Evolutionary conservation across 2,888 invertebrate genomes (phyloP).

Genomic region (Trachelus tabidus): DNA sequence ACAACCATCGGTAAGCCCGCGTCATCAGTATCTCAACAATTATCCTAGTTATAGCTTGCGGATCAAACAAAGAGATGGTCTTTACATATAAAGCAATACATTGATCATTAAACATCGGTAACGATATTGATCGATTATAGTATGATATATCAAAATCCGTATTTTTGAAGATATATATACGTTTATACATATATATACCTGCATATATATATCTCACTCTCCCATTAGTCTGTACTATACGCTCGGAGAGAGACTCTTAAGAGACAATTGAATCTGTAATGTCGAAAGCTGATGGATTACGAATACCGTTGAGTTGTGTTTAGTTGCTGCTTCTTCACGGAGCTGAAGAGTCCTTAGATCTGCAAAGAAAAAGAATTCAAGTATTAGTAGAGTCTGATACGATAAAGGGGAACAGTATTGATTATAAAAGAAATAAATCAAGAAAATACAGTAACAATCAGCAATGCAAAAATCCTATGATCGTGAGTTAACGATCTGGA

Average conservation of each 20-base stretch:
- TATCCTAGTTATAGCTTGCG: slow-evolving; percentile 60
- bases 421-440: slow-evolving; percentile 10
- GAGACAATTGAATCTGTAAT: background rate
- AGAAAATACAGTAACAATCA: slow-evolving; percentile 1
- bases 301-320: background rate
- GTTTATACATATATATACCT: background rate
- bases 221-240: background rate
- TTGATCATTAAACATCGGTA: background rate
- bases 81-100: slow-evolving; percentile 59
- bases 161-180: background rate
- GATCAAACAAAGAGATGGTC: slow-evolving; percentile 60
- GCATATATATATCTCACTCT: background rate
- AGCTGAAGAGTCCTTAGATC: background rate
- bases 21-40: slow-evolving; percentile 59
- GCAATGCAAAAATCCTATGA: background rate
- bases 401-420: background rate
- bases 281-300: background rate
- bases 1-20: slow-evolving; percentile 67
- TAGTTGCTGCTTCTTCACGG: background rate
- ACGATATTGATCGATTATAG: background rate
- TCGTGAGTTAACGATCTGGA: background rate
- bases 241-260: background rate
- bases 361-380: background rate
- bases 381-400: background rate
- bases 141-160: background rate